Base-by-base conservation (phyloP, 2,888 invertebrate genomes). In the Eustalomyia histrio region DNA sequence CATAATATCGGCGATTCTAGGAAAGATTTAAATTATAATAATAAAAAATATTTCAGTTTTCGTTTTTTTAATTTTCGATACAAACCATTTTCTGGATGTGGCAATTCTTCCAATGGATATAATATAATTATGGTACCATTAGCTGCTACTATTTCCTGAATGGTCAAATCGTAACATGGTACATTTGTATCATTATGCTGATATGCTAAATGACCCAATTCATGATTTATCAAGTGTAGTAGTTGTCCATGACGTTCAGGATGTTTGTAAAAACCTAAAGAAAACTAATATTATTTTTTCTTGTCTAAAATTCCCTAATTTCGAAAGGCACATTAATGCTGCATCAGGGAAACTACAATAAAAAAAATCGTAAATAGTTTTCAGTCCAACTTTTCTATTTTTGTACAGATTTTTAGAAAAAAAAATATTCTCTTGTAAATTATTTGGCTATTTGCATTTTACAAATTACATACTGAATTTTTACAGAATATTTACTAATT, bases 51-150 rank as follows among this genome's bases (percentile, higher is more conserved):
- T 29, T 6, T n/a, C n/a, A n/a, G n/a, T n/a, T n/a, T n/a, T n/a
- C n/a, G 7, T 6, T 29, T 29, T 29, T 29, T 29, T 6, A 29
- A 29, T 29, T 29, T 7, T 7, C n/a, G 2, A n/a, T 16, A 33
- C 10, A 92, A 92, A 88, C 89, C 90, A 71, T 86, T 88, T 53
- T 89, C 88, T 0, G 89, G 89, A 83, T 89, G 86, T 2, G 89
- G 87, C 63, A 90, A 81, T 60, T 90, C 89, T 67, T 89, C 85
- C 0, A 87, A 79, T 24, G 90, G 90, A 88, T 94, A 94, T 35
- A 92, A 90, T 57, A 94, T 91, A 71, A 94, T 90, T 53, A 94
- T 87, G 67, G 92, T 91, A 84, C 92, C 92, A 33, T 92, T 92
- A 7, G 89, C 88, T 5, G 89, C 88, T 91, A 93, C 93, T 52